phyloP scores from a whole-genome alignment of 2,888 invertebrate genomes.

The Colletes collaris region DNA sequence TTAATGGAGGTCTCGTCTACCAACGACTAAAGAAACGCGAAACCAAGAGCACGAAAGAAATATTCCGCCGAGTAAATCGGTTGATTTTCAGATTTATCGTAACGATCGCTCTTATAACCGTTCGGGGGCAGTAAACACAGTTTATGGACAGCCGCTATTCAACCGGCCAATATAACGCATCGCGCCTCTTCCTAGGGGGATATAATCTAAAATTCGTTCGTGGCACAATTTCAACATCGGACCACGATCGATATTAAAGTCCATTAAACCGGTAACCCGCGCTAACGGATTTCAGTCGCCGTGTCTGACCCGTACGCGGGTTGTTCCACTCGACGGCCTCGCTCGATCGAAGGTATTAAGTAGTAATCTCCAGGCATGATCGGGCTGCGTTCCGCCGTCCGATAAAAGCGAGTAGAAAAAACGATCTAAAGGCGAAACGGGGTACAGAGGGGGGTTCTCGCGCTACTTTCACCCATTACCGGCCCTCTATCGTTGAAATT shows the following conservation, averaged over 20 bases:
- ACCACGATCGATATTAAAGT: slow-evolving; percentile 71
- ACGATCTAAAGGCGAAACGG: slow-evolving; percentile 28
- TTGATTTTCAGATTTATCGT: slow-evolving; percentile 46
- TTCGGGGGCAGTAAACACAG: slow-evolving; percentile 57
- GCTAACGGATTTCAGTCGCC: slow-evolving; percentile 66
- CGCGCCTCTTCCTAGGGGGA: slow-evolving; percentile 42
- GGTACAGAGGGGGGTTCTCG: not conserved
- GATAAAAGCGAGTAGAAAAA: slow-evolving; percentile 64
- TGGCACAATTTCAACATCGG: slow-evolving; percentile 68
- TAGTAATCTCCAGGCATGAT: slow-evolving; percentile 76
- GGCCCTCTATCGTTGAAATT: slow-evolving; percentile 23
- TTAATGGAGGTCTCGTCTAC: too few relatives aligned
- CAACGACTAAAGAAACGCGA: slow-evolving; percentile 1
- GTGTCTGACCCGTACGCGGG: slow-evolving; percentile 67
- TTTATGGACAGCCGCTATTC: slow-evolving; percentile 62
- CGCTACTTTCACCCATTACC: slow-evolving; percentile 32
- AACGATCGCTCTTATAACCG: slow-evolving; percentile 25
- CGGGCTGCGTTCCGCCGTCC: slow-evolving; percentile 58
- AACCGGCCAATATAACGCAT: slow-evolving; percentile 62
- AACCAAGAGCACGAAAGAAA: not conserved
- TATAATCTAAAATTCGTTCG: slow-evolving; percentile 69
- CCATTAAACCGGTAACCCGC: slow-evolving; percentile 71
- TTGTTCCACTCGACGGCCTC: slow-evolving; percentile 57
- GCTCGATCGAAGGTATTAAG: slow-evolving; percentile 71
- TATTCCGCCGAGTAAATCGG: slow-evolving; percentile 8